These are phyloP conservation scores for Resseliella maxima DNA, from an alignment of 2,888 invertebrate species.

Conservation along the genomic window DNA sequence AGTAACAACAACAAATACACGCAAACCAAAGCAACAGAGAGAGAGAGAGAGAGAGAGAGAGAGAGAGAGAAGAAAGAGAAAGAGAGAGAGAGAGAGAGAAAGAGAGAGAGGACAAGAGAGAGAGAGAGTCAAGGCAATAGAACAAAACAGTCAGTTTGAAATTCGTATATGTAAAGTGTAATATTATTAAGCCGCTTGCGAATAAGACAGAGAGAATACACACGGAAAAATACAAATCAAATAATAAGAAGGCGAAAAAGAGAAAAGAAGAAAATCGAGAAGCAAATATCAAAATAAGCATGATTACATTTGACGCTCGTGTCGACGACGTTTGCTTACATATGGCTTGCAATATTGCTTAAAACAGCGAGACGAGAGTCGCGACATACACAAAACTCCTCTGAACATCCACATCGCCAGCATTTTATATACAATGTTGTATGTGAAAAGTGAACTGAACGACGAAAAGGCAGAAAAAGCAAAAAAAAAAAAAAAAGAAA, in stretches of 20 bases:
- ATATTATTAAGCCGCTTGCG: conserved; percentile 38
- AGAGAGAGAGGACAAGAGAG: not conserved
- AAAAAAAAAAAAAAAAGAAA: no score
- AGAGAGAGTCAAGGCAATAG: not conserved
- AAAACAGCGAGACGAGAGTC: not conserved
- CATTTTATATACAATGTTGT: no score
- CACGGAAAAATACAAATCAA: not conserved
- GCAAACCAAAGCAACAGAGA: not conserved
- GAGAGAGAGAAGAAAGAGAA: not conserved
- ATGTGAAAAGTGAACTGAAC: conserved; percentile 29
- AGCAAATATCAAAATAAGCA: conserved; percentile 34
- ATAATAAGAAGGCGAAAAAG: not conserved
- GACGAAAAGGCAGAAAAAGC: no score
- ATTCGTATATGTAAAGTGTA: conserved; percentile 46
- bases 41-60: not conserved
- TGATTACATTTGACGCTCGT: conserved; percentile 53
- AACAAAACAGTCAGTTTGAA: not conserved
- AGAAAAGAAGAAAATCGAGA: conserved; percentile 6
- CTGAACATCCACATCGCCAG: not conserved
- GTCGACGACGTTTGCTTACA: conserved; percentile 35
- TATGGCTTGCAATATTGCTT: conserved; percentile 41
- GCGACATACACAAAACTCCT: not conserved
- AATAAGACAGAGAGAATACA: conserved; percentile 41
- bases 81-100: not conserved
- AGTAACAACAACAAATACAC: not conserved